These are phyloP conservation scores for Callosobruchus maculatus DNA, from an alignment of 2,888 invertebrate genomes.

Conservation along the genomic window DNA sequence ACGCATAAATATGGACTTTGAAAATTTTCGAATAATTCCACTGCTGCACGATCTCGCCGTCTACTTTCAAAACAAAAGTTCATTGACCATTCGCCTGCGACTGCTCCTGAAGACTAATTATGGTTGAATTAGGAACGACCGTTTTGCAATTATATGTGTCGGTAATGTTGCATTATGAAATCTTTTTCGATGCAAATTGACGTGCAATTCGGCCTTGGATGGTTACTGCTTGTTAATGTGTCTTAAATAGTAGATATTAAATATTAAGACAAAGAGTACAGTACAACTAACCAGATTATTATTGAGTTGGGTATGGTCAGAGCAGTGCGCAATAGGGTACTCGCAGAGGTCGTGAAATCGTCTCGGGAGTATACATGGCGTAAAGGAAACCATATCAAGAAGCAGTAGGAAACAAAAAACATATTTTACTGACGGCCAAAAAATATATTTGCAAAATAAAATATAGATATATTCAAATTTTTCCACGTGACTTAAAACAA, in stretches of 20 bases:
- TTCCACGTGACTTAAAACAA: too few relatives aligned
- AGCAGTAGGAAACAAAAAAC: too few relatives aligned
- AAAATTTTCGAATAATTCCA: background rate
- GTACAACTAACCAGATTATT: too few relatives aligned
- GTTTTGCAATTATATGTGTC: background rate
- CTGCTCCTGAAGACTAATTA: background rate
- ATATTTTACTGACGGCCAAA: too few relatives aligned
- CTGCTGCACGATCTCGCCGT: background rate
- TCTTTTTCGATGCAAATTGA: background rate
- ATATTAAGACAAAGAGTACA: too few relatives aligned
- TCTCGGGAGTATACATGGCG: too few relatives aligned
- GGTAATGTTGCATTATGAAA: background rate
- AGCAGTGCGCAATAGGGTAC: too few relatives aligned
- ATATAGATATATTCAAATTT: too few relatives aligned
- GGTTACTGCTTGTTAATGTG: background rate
- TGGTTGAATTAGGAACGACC: background rate
- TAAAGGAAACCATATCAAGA: too few relatives aligned
- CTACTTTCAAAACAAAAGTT: background rate
- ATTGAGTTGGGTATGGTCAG: too few relatives aligned
- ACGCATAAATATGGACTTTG: background rate
- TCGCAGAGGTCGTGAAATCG: too few relatives aligned
- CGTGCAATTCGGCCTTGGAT: background rate
- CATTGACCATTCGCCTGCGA: background rate
- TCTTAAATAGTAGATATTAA: background rate
- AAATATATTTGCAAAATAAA: too few relatives aligned